Base-by-base conservation (phyloP, 2,113 vertebrate species). In the Tricholaema leucomelas region DNA sequence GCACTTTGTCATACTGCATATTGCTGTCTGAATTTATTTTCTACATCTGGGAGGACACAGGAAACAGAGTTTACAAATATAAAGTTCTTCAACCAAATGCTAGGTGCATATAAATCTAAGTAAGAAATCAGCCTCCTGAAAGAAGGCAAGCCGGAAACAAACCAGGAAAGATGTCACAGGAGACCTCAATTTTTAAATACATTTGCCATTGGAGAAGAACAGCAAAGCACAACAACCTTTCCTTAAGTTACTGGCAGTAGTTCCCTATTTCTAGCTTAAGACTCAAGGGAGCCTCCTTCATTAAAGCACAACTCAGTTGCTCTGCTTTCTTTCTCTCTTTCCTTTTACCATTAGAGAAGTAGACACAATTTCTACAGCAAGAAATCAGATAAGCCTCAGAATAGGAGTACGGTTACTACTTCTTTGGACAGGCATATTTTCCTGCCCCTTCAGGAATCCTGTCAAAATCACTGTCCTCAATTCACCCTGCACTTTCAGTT, bases 241-340 rank as follows among this genome's bases (percentile, higher is more conserved):
- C 17, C 18, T 65, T 33, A 58, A 36, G 31, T 33, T 54, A 36
- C 27, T 55, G 23, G 69, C 16, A 58, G 12, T 18, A 73, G 48
- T 44, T 70, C 30, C 36, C 28, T 59, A 6, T 38, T 88, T 86
- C 65, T 61, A 64, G 10, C 17, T 85, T 21, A n/a, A 73, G 44
- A 80, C 21, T 67, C 10, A 36, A 52, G 19, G 0, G 1, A 78
- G 0, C 2, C 27, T 79, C 3, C 4, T 65, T 79, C 35, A 76
- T 48, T 44, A 50, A 14, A 63, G 13, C n/a, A 63, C 0, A 0
- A n/a, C 11, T 11, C 12, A 40, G 33, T 5, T 66, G 7, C 30
- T 77, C 12, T 56, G 13, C n/a, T 38, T 60, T 86, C 54, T 6
- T 78, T 21, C 20, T 2, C 5, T 75, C 28, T 67, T 59, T 33